Conservation (phyloP, 2,113 vertebrate species). For the Nothoprocta pentlandii region DNA sequence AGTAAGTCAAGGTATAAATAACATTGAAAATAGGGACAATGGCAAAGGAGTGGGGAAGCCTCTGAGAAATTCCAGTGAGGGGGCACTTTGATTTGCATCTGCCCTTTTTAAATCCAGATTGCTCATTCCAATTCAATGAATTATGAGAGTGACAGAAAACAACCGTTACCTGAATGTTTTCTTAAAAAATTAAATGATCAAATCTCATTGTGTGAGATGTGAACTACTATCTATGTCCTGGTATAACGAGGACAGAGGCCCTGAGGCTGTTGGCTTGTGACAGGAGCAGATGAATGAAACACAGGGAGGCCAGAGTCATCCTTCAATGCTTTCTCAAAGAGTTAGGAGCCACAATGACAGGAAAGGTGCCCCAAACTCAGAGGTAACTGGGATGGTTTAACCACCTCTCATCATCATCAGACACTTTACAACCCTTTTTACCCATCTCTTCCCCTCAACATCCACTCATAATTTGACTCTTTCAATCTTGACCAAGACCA, state of each 20-base stretch:
- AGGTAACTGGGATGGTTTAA: not conserved
- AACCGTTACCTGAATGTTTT: not conserved
- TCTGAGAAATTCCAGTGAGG: not conserved
- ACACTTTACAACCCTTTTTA: not conserved
- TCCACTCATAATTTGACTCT: not conserved
- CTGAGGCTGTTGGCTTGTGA: not conserved
- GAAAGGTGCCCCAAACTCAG: not conserved
- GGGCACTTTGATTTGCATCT: not conserved
- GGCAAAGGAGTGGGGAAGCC: not conserved
- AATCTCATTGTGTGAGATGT: not conserved
- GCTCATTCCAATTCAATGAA: not conserved
- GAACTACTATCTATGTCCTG: not conserved
- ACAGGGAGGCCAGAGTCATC: not conserved
- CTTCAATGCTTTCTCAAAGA: not conserved
- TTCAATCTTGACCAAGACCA: constrained; percentile 15
- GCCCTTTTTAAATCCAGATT: not conserved
- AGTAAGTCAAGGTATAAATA: not conserved
- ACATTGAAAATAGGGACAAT: not conserved
- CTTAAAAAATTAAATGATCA: not conserved
- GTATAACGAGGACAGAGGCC: not conserved
- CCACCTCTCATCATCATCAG: not conserved
- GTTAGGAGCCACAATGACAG: not conserved
- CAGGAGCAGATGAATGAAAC: not conserved
- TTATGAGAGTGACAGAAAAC: not conserved
- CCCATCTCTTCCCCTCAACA: not conserved